These are phyloP conservation scores for Gisinianus flammeolus DNA, from an alignment of 2,888 invertebrate species.

Conservation along the genomic window DNA sequence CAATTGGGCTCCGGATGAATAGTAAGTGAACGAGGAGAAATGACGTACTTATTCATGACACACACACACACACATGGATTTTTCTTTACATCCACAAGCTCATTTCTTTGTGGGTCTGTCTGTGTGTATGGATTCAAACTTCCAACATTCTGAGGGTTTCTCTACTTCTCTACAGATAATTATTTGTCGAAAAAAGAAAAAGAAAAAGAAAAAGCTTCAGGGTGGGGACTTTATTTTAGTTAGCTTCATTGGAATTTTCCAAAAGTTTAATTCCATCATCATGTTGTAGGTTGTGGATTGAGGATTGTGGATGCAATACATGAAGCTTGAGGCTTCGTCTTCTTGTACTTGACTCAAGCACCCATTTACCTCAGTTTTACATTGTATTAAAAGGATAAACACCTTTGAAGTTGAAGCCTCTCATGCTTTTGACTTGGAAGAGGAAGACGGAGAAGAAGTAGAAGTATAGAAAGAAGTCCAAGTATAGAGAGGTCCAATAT, in stretches of 20 bases:
- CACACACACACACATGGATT: not conserved
- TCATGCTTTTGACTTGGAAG: not conserved
- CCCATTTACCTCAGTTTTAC: conserved; percentile 12
- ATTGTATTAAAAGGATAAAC: conserved; percentile 7
- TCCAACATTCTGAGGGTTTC: not conserved
- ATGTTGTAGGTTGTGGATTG: not conserved
- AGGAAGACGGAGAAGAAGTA: not conserved
- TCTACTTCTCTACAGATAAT: conserved; percentile 8
- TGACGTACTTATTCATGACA: not conserved
- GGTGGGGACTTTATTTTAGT: conserved; percentile 3
- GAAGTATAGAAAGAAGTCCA: not conserved
- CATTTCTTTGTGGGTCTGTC: not conserved
- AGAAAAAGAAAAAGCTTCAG: not conserved
- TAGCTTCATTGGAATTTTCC: conserved; percentile 24
- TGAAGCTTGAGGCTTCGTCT: conserved; percentile 2
- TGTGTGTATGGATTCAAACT: not conserved
- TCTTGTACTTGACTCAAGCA: conserved; percentile 7
- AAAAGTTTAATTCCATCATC: conserved; percentile 9
- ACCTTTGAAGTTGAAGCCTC: not conserved
- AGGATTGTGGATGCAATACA: no score
- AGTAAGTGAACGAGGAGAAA: conserved; percentile 15
- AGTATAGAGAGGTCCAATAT: not conserved
- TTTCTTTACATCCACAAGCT: not conserved
- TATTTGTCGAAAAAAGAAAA: not conserved
- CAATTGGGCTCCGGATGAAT: conserved; percentile 28